A percentile compares a stretch with the other conserved stretches of the same genome.
These are phyloP conservation scores for Antheraea pernyi DNA, from an alignment of 1,140 invertebrate genomes.

Conservation along the genomic window DNA sequence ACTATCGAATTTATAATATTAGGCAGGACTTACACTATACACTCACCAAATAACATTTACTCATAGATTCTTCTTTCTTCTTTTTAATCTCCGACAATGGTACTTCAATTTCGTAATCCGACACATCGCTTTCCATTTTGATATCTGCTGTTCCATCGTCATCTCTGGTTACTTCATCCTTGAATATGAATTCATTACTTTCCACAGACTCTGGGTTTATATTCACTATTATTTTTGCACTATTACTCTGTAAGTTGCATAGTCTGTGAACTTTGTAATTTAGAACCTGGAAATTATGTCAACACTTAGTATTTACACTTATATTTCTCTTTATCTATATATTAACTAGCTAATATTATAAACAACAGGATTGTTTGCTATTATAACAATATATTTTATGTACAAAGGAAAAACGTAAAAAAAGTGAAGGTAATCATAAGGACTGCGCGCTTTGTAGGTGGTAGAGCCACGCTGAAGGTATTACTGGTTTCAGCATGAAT, in stretches of 20 bases:
- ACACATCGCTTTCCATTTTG: not conserved
- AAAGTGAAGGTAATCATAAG: too few species aligned
- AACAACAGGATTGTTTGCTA: too few species aligned
- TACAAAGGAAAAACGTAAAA: too few species aligned
- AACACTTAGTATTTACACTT: not conserved
- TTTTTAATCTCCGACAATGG: conserved; percentile 8
- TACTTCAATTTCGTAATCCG: conserved; percentile 7
- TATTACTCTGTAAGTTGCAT: not conserved
- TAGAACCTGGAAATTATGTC: not conserved
- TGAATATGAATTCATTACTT: conserved; percentile 3
- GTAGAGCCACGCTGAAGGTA: too few species aligned
- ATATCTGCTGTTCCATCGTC: not conserved
- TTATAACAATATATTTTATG: too few species aligned
- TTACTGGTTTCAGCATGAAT: too few species aligned
- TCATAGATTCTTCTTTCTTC: conserved; percentile 5
- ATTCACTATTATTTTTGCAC: not conserved
- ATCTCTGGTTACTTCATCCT: not conserved
- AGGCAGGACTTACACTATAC: too few species aligned
- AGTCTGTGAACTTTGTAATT: conserved; percentile 9
- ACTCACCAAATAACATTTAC: not conserved
- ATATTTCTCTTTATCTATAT: too few species aligned
- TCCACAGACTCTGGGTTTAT: not conserved
- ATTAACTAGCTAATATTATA: too few species aligned
- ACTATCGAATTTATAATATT: too few species aligned
- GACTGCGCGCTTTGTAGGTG: too few species aligned